A percentile compares a stretch with the other conserved stretches of the same genome.
Evolutionary conservation across 2,113 vertebrate species (phyloP).

Genomic region (Oxyura jamaicensis): DNA sequence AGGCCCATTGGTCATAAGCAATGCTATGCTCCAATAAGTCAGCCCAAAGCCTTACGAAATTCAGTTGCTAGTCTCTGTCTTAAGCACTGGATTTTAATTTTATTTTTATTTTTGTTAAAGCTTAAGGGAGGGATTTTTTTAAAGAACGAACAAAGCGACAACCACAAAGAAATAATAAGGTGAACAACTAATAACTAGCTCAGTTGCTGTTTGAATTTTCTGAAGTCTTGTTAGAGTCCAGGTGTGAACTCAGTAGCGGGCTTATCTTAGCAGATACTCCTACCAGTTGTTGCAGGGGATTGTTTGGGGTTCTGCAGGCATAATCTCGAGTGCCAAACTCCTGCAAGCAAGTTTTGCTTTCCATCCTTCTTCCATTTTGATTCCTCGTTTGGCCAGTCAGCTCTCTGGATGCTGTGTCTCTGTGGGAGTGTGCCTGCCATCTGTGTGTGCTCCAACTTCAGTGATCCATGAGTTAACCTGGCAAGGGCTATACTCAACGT

Average conservation of each 20-base stretch:
- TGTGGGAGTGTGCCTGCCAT: conserved; percentile 44
- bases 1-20: background rate
- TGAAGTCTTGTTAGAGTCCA: background rate
- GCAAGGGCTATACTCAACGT: conserved; percentile 44
- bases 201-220: conserved; percentile 1
- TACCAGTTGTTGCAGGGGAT: background rate
- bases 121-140: background rate
- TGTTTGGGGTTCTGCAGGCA: background rate
- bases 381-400: background rate
- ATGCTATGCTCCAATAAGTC: background rate
- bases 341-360: conserved; percentile 5
- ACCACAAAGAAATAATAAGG: background rate
- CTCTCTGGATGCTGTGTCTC: conserved; percentile 6
- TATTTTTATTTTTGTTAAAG: background rate
- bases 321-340: background rate
- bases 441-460: background rate
- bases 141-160: background rate
- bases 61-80: conserved; percentile 42
- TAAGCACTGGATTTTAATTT: conserved; percentile 35
- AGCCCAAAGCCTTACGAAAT: conserved; percentile 55
- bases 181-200: background rate
- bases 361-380: background rate
- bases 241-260: background rate
- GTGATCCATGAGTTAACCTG: background rate
- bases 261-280: background rate